Conservation (phyloP, 2,888 invertebrate species). For the Stictocephala bisonia region DNA sequence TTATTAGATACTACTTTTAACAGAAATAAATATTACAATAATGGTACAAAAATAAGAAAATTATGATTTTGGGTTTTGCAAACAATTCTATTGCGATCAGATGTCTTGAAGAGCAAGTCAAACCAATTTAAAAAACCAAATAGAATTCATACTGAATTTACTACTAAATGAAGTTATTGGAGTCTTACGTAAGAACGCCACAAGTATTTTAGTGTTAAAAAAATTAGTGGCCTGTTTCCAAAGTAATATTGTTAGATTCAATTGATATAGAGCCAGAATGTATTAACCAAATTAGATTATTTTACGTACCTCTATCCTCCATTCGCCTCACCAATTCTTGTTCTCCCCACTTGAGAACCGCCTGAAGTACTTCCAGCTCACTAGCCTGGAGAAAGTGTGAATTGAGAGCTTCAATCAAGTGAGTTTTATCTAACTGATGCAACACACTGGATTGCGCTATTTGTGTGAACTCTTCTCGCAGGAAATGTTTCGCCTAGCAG, state of each 20-base stretch:
- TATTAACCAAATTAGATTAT: too few relatives aligned
- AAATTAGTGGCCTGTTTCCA: background rate
- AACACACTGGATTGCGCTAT: conserved; percentile 79
- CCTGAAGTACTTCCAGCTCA: conserved; percentile 89
- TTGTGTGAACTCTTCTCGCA: conserved; percentile 91
- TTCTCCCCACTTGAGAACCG: conserved; percentile 91
- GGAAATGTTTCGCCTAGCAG: conserved; percentile 91
- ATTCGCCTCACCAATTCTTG: conserved; percentile 83
- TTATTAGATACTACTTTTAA: too few relatives aligned
- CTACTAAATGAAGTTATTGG: too few relatives aligned
- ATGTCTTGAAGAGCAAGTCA: too few relatives aligned
- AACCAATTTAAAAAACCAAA: too few relatives aligned
- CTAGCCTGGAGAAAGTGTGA: conserved; percentile 73
- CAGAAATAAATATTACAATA: too few relatives aligned
- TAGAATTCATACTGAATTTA: too few relatives aligned
- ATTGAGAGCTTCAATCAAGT: conserved; percentile 79
- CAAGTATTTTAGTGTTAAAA: conserved; percentile 20
- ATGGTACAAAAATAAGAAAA: too few relatives aligned
- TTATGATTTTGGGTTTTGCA: too few relatives aligned
- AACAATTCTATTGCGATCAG: too few relatives aligned
- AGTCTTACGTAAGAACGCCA: background rate
- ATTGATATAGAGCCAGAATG: background rate
- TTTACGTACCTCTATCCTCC: conserved; percentile 77
- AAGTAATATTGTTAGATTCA: background rate
- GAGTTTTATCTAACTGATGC: conserved; percentile 80